phyloP scores from a whole-genome alignment of 2,113 vertebrate genomes.

The Gallinago media region DNA sequence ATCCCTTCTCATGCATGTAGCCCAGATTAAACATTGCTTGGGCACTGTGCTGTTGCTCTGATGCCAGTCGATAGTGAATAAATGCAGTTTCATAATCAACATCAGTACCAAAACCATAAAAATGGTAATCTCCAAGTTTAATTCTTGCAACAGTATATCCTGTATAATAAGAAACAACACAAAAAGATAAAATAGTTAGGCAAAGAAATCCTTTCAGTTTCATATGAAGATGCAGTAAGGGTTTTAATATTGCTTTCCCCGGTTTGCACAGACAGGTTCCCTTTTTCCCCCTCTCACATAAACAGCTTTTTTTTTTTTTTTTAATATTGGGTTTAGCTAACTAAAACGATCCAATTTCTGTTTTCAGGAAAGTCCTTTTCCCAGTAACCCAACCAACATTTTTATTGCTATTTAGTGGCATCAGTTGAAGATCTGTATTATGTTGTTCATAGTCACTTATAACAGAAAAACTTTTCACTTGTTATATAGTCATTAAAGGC shows the following conservation, averaged over 20 bases:
- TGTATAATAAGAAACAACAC: slow-evolving; percentile 55
- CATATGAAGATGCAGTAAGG: neutral
- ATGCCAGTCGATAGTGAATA: slow-evolving; percentile 96
- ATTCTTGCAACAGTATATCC: slow-evolving; percentile 96
- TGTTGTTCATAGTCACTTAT: neutral
- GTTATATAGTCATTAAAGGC: neutral
- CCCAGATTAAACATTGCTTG: slow-evolving; percentile 99
- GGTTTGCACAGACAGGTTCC: neutral
- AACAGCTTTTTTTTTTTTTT: neutral
- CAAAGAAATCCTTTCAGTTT: neutral
- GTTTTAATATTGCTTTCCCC: neutral
- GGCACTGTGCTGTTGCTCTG: slow-evolving; percentile 96
- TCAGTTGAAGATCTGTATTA: neutral
- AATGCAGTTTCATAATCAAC: slow-evolving; percentile 97
- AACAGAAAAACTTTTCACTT: neutral
- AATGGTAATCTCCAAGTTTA: slow-evolving; percentile 98
- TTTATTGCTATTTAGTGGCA: neutral
- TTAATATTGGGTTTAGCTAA: neutral
- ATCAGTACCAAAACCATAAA: slow-evolving; percentile 96
- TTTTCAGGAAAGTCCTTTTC: neutral
- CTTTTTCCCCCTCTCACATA: neutral
- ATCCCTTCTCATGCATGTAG: slow-evolving; percentile 98
- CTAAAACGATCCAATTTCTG: accelerated
- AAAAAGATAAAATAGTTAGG: neutral
- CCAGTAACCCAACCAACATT: neutral